phyloP scores from a whole-genome alignment of 2,797 vertebrate genomes.

The Eulemur mongoz region DNA sequence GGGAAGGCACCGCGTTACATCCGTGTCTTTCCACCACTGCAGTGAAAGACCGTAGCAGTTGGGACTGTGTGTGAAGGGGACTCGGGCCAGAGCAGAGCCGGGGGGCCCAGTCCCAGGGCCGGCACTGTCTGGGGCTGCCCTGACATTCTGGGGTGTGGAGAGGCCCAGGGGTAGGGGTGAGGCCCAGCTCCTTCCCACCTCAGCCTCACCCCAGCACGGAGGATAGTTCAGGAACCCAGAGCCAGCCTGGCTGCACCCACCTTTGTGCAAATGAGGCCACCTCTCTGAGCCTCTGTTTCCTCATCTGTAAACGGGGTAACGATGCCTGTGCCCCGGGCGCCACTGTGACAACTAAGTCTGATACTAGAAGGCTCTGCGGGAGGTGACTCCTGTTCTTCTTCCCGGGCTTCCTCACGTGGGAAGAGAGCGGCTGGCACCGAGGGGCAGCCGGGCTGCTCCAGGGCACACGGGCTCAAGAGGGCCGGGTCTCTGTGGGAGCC shows the following conservation, averaged over 20 bases:
- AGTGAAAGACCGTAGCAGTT: background rate
- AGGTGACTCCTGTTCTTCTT: background rate
- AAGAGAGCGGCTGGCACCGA: background rate
- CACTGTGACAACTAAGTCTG: background rate
- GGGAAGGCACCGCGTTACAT: background rate
- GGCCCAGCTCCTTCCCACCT: background rate
- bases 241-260: background rate
- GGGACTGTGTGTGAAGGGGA: background rate
- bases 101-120: background rate
- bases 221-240: background rate
- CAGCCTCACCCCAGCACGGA: background rate
- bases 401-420: background rate
- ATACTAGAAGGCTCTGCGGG: background rate
- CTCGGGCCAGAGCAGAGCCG: background rate
- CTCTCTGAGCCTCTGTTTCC: background rate
- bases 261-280: background rate
- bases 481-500: background rate
- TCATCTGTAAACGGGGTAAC: background rate
- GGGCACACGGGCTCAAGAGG: background rate
- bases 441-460: background rate
- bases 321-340: accelerated
- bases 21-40: accelerated
- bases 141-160: background rate
- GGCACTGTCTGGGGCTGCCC: background rate
- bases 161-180: background rate